A percentile compares a stretch with the other conserved stretches of the same genome.
Evolutionary conservation across 2,888 invertebrate species (phyloP).

Genomic region (Tetrapedia diversipes): DNA sequence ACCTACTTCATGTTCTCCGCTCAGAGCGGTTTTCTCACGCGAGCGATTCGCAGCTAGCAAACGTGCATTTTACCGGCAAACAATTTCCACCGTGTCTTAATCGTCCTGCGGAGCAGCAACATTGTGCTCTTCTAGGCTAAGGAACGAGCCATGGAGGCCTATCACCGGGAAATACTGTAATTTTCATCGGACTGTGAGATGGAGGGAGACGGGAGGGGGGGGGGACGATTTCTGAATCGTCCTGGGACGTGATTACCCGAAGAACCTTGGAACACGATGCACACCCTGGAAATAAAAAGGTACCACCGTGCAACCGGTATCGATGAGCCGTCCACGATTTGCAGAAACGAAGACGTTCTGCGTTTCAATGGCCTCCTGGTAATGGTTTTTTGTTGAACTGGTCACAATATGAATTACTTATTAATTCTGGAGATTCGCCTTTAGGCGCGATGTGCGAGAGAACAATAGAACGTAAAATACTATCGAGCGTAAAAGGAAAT

Average conservation of each 20-base stretch:
- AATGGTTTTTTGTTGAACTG: too few relatives aligned
- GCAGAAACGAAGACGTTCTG: not conserved
- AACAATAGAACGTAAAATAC: too few relatives aligned
- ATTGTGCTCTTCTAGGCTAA: slow-evolving; percentile 17
- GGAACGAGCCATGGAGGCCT: slow-evolving; percentile 26
- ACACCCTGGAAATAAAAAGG: slow-evolving; percentile 17
- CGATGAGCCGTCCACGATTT: not conserved
- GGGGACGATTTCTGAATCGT: slow-evolving; percentile 19
- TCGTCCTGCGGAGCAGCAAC: slow-evolving; percentile 19
- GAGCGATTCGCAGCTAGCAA: not conserved
- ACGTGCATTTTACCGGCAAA: slow-evolving; percentile 21
- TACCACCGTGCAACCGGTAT: not conserved
- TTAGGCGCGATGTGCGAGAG: too few relatives aligned
- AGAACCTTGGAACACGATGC: slow-evolving; percentile 3
- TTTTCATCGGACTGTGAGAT: slow-evolving; percentile 15
- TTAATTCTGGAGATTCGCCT: too few relatives aligned
- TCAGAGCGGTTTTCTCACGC: not conserved
- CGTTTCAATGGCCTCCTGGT: too few relatives aligned
- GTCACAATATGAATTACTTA: too few relatives aligned
- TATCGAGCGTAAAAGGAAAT: too few relatives aligned
- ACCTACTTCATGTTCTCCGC: slow-evolving; percentile 13
- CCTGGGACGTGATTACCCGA: slow-evolving; percentile 26
- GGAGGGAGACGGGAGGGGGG: too few relatives aligned
- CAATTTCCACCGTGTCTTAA: slow-evolving; percentile 39
- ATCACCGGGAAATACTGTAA: slow-evolving; percentile 23